Evolutionary conservation across 2,113 vertebrate genomes (phyloP).

Genomic region (pig (Sus scrofa)): T2T-Sscrofa CM000829.6:38460501-38461000

Average conservation of each 20-base stretch:
- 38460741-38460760: slow-evolving; percentile 13
- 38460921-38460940: not conserved
- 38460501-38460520: slow-evolving; percentile 8
- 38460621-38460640: not conserved
- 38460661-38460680: slow-evolving; percentile 14
- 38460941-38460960: not conserved
- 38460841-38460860: not conserved
- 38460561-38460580: not conserved
- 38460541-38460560: not conserved
- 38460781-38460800: not conserved
- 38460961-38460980: not conserved
- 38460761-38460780: not conserved
- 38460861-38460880: not conserved
- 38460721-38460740: not conserved
- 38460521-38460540: not conserved
- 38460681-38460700: not conserved
- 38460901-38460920: not conserved
- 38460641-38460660: not conserved
- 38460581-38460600: slow-evolving; percentile 33
- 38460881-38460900: not conserved
- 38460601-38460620: not conserved
- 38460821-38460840: not conserved
- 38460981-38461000: not conserved
- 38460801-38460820: not conserved
- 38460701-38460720: not conserved